A percentile compares a stretch with the other conserved stretches of the same genome.
Conservation (phyloP, 2,113 vertebrate species). For the Channa argus region DNA sequence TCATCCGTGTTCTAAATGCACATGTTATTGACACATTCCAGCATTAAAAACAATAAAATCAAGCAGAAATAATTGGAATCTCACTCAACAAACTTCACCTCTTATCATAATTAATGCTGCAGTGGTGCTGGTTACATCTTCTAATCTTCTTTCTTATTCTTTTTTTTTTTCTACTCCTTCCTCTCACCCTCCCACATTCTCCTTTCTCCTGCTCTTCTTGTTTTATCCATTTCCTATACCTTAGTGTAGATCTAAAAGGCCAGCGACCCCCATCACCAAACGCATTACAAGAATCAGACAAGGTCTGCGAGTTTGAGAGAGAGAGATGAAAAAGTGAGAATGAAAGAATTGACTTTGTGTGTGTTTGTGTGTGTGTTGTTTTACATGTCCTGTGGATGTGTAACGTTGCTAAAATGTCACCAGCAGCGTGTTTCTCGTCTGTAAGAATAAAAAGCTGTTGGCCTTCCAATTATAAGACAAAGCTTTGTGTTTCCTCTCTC, state of each 20-base stretch:
- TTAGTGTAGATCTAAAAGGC: conserved; percentile 35
- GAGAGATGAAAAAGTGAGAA: too few species aligned
- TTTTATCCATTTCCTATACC: conserved; percentile 20
- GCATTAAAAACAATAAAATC: too few species aligned
- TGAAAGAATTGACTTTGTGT: background rate
- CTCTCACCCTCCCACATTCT: background rate
- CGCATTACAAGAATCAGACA: conserved; percentile 23
- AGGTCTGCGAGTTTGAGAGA: background rate
- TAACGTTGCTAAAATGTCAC: too few species aligned
- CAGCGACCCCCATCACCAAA: conserved; percentile 53
- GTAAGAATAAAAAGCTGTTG: background rate
- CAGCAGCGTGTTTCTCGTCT: conserved; percentile 1
- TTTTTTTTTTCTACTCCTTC: background rate
- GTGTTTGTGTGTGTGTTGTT: conserved; percentile 4
- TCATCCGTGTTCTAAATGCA: too few species aligned
- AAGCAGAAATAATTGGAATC: too few species aligned
- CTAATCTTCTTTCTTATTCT: background rate
- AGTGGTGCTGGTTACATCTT: too few species aligned
- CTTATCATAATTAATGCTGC: too few species aligned
- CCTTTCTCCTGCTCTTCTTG: background rate
- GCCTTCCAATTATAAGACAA: conserved; percentile 7
- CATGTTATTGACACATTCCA: too few species aligned
- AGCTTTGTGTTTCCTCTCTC: background rate
- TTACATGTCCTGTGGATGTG: background rate
- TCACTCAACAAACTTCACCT: too few species aligned